phyloP scores from a whole-genome alignment of 2,113 vertebrate genomes.

The Lanius collurio region DNA sequence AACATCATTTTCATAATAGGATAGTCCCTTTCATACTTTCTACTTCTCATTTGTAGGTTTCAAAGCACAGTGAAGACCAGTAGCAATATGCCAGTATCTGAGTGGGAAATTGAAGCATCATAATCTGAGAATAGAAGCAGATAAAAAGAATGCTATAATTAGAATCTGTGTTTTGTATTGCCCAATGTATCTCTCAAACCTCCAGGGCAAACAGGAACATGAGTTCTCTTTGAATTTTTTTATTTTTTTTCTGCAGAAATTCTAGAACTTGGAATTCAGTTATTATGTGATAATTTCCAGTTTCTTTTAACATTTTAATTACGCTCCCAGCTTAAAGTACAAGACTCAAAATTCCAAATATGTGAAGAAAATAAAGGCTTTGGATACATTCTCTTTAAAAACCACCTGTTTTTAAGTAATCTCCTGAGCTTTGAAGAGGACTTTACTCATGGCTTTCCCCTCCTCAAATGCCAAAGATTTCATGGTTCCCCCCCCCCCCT shows the following conservation, averaged over 20 bases:
- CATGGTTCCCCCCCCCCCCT: accelerated
- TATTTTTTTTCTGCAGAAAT: not conserved
- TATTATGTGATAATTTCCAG: not conserved
- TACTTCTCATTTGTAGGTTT: not conserved
- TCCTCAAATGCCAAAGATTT: not conserved
- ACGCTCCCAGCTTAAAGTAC: not conserved
- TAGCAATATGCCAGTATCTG: not conserved
- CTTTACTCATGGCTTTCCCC: not conserved
- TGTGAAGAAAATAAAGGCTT: not conserved
- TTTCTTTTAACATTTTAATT: not conserved
- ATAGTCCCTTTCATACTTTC: not conserved
- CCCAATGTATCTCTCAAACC: not conserved
- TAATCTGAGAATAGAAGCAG: not conserved
- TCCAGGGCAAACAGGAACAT: not conserved
- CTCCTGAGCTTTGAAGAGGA: not conserved
- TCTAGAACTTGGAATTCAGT: not conserved
- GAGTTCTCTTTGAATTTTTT: not conserved
- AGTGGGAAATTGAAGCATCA: not conserved
- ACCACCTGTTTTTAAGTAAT: not conserved
- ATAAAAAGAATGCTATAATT: not conserved
- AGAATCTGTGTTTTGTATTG: not conserved
- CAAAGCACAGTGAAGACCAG: not conserved
- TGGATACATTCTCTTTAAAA: not conserved
- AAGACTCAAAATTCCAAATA: not conserved
- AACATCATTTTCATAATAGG: not conserved